Evolutionary conservation across 2,888 invertebrate genomes (phyloP).

Genomic region (Ecdyonurus torrentis): DNA sequence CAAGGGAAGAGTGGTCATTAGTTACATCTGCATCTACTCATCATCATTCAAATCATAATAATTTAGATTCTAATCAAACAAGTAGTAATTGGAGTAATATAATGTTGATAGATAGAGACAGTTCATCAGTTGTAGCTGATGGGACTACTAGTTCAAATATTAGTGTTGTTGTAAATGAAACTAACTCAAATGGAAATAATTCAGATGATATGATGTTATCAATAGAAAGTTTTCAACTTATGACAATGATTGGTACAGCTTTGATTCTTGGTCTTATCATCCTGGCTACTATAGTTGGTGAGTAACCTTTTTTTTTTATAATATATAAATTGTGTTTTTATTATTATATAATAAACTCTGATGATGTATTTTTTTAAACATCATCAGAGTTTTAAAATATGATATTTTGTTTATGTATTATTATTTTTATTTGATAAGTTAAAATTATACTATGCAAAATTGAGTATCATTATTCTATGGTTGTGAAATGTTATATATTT

Average conservation of each 20-base stretch:
- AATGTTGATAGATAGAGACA: background rate
- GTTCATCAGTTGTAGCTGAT: background rate
- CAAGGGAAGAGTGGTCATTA: background rate
- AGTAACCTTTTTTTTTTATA: too few relatives aligned
- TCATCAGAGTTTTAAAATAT: too few relatives aligned
- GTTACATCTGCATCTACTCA: background rate
- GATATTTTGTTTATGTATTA: too few relatives aligned
- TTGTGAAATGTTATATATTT: too few relatives aligned
- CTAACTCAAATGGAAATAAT: background rate
- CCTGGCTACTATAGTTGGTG: constrained; percentile 14
- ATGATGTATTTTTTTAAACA: too few relatives aligned
- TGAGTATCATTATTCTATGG: too few relatives aligned
- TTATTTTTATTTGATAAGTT: too few relatives aligned
- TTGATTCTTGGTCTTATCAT: constrained; percentile 20
- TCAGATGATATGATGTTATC: background rate
- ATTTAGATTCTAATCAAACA: too few relatives aligned
- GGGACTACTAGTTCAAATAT: background rate
- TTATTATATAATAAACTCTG: too few relatives aligned
- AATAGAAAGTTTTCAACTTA: constrained; percentile 8
- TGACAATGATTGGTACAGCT: constrained; percentile 28
- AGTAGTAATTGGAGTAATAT: background rate
- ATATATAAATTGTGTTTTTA: too few relatives aligned
- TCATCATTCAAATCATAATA: background rate
- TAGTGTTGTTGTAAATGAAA: background rate
- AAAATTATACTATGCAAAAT: too few relatives aligned